Percentiles rank a stretch among this genome's conserved stretches.
These are phyloP conservation scores for Vanessa atalanta DNA, from an alignment of 1,140 invertebrate genomes.

Conservation along the genomic window DNA sequence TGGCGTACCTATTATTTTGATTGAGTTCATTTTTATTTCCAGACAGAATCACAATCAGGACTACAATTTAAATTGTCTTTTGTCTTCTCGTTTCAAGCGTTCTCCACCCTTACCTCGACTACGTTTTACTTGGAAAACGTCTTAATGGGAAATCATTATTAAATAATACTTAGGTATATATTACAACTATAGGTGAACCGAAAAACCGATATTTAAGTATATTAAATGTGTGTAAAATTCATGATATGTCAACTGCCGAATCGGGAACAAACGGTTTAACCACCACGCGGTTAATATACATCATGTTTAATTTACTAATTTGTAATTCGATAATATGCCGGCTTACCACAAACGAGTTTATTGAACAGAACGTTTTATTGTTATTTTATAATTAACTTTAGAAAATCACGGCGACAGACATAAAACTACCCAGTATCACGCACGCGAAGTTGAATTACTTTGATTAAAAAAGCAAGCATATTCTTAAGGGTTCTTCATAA, in stretches of 20 bases:
- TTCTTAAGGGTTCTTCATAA: background rate
- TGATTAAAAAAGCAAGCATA: background rate
- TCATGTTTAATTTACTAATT: slow-evolving; percentile 4
- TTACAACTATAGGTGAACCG: no score
- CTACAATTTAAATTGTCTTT: no score
- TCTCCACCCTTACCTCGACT: no score
- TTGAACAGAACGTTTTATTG: slow-evolving; percentile 8
- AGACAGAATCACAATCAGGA: no score
- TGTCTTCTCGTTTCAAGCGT: no score
- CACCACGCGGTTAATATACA: background rate
- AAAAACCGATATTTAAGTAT: background rate
- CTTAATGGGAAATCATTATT: no score
- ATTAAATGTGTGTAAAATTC: background rate
- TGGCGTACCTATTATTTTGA: no score
- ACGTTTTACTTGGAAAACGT: no score
- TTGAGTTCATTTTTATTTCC: no score
- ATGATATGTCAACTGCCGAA: background rate
- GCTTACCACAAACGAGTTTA: background rate
- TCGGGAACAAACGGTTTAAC: slow-evolving; percentile 1
- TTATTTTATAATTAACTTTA: slow-evolving; percentile 25
- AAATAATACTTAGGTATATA: no score
- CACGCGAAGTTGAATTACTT: background rate
- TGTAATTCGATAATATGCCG: slow-evolving; percentile 5
- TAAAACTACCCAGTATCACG: slow-evolving; percentile 8
- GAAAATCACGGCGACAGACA: background rate